Evolutionary conservation across 2,797 vertebrate genomes (phyloP), one percentile per base, ranked within the genome.

Genomic region (Sciurus carolinensis): DNA sequence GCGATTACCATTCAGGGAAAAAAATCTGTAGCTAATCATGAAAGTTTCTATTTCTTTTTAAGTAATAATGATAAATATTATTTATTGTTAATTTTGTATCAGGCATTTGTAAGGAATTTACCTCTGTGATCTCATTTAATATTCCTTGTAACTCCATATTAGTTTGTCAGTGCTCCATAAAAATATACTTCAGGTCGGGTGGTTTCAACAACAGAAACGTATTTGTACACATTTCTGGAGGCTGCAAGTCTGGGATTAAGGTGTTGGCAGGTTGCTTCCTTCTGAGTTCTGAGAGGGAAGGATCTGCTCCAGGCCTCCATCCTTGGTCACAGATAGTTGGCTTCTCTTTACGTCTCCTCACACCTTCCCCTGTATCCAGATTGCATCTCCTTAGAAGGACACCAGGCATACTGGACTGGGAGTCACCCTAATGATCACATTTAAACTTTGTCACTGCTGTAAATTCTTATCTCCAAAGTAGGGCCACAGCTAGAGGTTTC

Each of bases 51-150:
- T 71, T 71, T 42, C 66, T 71, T 90, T 81, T 50, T 71, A 94
- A 91, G 67, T 2, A 87, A 30, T 72, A 91, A 50, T 82, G 30
- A 76, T 10, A 95, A 82, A 85, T 80, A 14, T 14, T 9, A 71
- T n/a, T 87, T 67, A 69, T 10, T 91, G 66, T 67, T 73, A 72
- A 87, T 84, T 95, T 95, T 95, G 24, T 80, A 77, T 15, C 15
- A 95, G 47, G 13, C 4, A 22, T 24, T 96, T 84, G 50, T 22
- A 85, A 93, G 93, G 33, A 64, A 3, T 80, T 82, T 86, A 17
- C n/a, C 26, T 11, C 9, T 73, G 7, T 85, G 8, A 1, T 85
- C 6, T 91, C 6, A 64, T 69, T 88, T 84, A 91, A 42, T 57
- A 36, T 0, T 75, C 14, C 20, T 28, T 54, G 2, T 80, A 33